Conservation (phyloP, 2,888 invertebrate genomes). For the Agrenia bidenticulata region DNA sequence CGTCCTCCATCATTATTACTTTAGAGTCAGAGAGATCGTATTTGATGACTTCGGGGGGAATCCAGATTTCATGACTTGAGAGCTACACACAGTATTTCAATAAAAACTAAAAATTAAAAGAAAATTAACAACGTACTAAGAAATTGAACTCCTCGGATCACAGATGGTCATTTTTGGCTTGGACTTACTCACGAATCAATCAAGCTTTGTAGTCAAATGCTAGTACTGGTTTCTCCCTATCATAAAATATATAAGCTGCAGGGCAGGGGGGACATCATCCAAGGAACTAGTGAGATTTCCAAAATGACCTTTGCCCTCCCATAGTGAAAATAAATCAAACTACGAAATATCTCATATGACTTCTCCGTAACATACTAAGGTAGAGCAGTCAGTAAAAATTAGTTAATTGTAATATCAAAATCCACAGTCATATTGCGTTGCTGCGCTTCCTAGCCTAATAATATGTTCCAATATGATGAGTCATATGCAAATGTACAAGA, state of each 20-base stretch:
- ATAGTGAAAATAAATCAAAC: too few species aligned
- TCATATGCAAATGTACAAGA: background rate
- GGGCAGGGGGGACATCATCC: too few species aligned
- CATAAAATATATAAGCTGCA: too few species aligned
- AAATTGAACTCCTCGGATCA: slow-evolving; percentile 10
- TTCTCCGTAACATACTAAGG: too few species aligned
- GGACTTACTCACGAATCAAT: slow-evolving; percentile 4
- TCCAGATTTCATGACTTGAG: too few species aligned
- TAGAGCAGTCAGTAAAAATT: background rate
- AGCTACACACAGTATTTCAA: background rate
- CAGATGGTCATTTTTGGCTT: slow-evolving; percentile 11
- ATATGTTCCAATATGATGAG: background rate
- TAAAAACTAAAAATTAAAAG: background rate
- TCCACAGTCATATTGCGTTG: background rate
- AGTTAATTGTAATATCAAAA: slow-evolving; percentile 6
- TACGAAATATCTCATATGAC: too few species aligned
- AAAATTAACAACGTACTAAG: background rate
- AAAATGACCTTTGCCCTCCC: too few species aligned
- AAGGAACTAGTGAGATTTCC: too few species aligned
- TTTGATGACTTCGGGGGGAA: background rate
- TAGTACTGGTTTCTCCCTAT: too few species aligned
- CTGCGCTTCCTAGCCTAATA: background rate
- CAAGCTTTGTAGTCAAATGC: slow-evolving; percentile 5
- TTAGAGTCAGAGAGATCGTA: background rate
- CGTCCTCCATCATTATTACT: too few species aligned